Evolutionary conservation across 37 sponge, comb jelly and placozoan species (phyloP).

Genomic region (Ephydatia muelleri): DNA sequence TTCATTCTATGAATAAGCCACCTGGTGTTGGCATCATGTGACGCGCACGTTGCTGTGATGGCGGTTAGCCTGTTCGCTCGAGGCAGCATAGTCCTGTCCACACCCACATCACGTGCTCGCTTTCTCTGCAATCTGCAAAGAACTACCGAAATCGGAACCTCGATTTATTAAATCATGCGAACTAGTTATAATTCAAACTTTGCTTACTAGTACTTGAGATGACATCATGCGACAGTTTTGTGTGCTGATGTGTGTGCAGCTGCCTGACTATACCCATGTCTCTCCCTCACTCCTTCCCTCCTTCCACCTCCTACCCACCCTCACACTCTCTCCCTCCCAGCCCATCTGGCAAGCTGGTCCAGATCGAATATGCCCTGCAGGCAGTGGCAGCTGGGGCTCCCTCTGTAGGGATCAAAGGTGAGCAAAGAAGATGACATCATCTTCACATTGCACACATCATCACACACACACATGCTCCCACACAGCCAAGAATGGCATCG

Average conservation of each 20-base stretch:
- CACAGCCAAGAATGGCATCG: slow-evolving; percentile 94
- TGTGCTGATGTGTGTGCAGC: neutral
- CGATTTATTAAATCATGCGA: neutral
- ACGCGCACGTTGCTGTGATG: too few species aligned
- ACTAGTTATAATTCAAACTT: neutral
- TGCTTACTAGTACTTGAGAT: neutral
- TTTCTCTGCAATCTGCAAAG: too few species aligned
- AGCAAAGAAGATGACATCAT: neutral
- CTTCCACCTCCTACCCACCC: too few species aligned
- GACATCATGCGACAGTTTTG: neutral
- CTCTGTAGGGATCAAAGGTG: slow-evolving; percentile 96
- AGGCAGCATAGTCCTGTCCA: too few species aligned
- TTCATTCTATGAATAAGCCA: too few species aligned
- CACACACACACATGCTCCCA: neutral
- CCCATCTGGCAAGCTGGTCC: slow-evolving; percentile 97
- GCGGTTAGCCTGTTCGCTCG: too few species aligned
- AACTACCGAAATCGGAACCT: neutral
- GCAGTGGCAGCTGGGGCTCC: slow-evolving; percentile 95
- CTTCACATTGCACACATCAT: too few species aligned
- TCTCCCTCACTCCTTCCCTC: neutral
- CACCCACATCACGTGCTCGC: too few species aligned
- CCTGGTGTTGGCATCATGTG: too few species aligned
- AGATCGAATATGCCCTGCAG: slow-evolving; percentile 96
- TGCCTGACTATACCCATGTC: neutral
- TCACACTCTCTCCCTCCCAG: slow-evolving; percentile 17